Evolutionary conservation across 2,888 invertebrate genomes (phyloP).

Genomic region (Aricia artaxerxes): DNA sequence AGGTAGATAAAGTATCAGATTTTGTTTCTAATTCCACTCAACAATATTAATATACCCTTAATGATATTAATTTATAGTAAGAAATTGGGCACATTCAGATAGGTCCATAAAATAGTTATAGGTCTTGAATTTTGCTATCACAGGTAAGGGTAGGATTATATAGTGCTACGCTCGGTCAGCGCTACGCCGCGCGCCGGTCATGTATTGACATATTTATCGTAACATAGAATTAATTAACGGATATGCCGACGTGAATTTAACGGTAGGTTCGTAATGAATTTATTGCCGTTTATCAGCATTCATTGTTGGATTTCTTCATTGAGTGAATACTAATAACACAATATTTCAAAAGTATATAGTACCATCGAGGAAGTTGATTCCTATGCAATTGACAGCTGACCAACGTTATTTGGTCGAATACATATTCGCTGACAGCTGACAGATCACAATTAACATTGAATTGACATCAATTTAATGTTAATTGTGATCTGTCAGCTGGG

Average conservation of each 20-base stretch:
- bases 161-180: background rate
- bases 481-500: no score
- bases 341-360: background rate
- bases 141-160: background rate
- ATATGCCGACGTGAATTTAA: slow-evolving; percentile 5
- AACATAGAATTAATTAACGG: slow-evolving; percentile 25
- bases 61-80: background rate
- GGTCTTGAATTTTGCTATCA: background rate
- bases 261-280: background rate
- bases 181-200: background rate
- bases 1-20: no score
- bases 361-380: no score
- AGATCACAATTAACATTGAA: no score
- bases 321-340: background rate
- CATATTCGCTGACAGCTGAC: no score
- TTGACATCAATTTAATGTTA: no score
- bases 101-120: background rate
- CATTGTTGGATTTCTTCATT: background rate
- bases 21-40: no score
- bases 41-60: no score
- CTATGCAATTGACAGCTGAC: no score
- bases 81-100: background rate
- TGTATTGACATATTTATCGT: slow-evolving; percentile 28
- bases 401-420: no score
- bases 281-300: background rate